These are phyloP conservation scores for Synergus gifuensis DNA, from an alignment of 2,888 invertebrate genomes.

Conservation along the genomic window DNA sequence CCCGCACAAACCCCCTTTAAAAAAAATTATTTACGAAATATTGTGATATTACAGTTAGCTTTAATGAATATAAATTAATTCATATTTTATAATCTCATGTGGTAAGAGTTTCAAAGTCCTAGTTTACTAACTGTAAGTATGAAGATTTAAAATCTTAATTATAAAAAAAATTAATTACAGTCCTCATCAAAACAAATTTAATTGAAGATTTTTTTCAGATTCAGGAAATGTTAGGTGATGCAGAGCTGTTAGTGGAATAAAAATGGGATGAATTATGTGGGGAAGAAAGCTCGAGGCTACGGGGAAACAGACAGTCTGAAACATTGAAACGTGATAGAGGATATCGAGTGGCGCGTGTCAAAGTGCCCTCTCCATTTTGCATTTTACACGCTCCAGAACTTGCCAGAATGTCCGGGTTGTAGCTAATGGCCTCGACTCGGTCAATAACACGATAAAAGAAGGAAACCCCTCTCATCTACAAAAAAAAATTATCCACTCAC, in stretches of 20 bases:
- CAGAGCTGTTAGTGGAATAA: no score
- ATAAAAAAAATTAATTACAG: no score
- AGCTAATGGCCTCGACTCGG: conserved; percentile 41
- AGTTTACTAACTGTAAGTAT: not conserved
- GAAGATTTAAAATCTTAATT: no score
- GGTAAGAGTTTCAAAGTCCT: not conserved
- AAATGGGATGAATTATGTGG: not conserved
- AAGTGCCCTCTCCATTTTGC: conserved; percentile 41
- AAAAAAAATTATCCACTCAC: not conserved
- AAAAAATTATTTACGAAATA: not conserved
- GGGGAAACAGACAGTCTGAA: not conserved
- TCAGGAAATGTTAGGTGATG: no score
- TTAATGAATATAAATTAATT: not conserved
- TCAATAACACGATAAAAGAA: conserved; percentile 40
- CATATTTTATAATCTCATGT: not conserved
- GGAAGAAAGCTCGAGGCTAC: not conserved
- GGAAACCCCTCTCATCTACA: not conserved
- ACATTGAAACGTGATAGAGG: conserved; percentile 39
- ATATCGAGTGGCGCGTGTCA: conserved; percentile 42
- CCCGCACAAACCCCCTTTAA: not conserved
- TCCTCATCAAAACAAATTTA: no score
- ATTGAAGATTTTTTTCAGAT: no score
- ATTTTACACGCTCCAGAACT: conserved; percentile 41
- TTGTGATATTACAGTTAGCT: not conserved
- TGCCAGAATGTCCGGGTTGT: not conserved